Conservation (phyloP, 2,113 vertebrate species). For the Heterocephalus glaber region DNA sequence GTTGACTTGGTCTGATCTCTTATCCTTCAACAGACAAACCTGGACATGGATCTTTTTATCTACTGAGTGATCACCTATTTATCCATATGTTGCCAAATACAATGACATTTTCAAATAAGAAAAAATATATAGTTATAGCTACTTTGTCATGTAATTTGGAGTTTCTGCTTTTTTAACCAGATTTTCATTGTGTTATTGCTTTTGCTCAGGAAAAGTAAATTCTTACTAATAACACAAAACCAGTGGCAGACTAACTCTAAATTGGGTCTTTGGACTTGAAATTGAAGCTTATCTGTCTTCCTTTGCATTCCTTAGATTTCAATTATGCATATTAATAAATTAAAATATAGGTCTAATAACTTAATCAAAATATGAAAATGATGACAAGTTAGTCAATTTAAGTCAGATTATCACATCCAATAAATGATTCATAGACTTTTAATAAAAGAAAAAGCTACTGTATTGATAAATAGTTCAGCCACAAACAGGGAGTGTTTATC, state of each 20-base stretch:
- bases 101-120: background rate
- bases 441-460: background rate
- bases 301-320: background rate
- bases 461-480: background rate
- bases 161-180: background rate
- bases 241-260: background rate
- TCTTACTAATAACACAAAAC: background rate
- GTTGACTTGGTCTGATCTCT: background rate
- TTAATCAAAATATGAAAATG: slow-evolving; percentile 1
- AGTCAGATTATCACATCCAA: background rate
- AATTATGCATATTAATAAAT: background rate
- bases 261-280: background rate
- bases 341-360: background rate
- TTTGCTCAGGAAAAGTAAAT: background rate
- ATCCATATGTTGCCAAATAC: background rate
- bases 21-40: background rate
- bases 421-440: background rate
- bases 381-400: background rate
- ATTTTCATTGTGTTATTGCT: background rate
- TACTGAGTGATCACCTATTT: background rate
- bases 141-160: background rate
- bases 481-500: background rate
- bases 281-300: background rate
- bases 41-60: background rate
- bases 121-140: background rate